These are phyloP conservation scores for Troides oblongomaculatus DNA, from an alignment of 2,888 invertebrate genomes.

Conservation along the genomic window DNA sequence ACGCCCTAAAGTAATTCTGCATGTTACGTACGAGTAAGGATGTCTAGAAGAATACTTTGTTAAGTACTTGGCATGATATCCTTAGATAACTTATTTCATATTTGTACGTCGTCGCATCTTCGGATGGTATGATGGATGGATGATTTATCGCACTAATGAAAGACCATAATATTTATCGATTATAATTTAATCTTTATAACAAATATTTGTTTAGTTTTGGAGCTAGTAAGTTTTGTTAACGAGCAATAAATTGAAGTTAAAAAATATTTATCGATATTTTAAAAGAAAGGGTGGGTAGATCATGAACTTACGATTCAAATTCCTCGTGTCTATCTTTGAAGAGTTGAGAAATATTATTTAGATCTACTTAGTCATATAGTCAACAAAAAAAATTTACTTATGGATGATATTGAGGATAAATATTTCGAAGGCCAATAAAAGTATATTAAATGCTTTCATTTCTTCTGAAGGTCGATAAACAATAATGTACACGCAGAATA, in stretches of 20 bases:
- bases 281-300: not conserved
- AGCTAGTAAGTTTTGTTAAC: constrained; percentile 1
- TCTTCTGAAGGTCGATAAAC: constrained; percentile 25
- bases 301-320: too few relatives aligned
- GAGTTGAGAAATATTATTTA: too few relatives aligned
- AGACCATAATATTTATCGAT: constrained; percentile 4
- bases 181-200: too few relatives aligned
- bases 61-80: too few relatives aligned
- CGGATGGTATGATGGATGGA: not conserved
- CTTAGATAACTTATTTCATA: not conserved
- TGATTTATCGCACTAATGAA: not conserved
- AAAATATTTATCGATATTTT: not conserved
- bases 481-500: constrained; percentile 11
- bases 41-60: too few relatives aligned
- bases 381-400: not conserved
- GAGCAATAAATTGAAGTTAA: constrained; percentile 15
- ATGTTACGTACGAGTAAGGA: too few relatives aligned
- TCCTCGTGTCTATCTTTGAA: too few relatives aligned
- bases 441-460: constrained; percentile 16
- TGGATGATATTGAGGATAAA: not conserved
- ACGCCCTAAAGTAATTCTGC: too few relatives aligned
- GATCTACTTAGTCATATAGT: not conserved
- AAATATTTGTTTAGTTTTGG: not conserved
- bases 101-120: not conserved
- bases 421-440: constrained; percentile 5